These are phyloP conservation scores for Idaea biselata DNA, from an alignment of 2,888 invertebrate genomes.

Conservation along the genomic window DNA sequence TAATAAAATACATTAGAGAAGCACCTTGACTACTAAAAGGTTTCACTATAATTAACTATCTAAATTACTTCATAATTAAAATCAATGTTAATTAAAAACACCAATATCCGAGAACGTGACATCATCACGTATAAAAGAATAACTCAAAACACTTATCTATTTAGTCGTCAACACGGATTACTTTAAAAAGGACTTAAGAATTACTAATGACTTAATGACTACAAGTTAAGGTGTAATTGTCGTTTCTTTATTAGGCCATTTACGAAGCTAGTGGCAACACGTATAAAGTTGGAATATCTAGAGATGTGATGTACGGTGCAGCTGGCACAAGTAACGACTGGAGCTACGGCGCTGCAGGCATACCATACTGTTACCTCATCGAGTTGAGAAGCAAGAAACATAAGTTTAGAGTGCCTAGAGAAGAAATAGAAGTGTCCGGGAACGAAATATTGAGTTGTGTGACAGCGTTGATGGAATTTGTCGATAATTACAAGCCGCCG, in stretches of 20 bases:
- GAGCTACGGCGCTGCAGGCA: constrained; percentile 57
- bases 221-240: background rate
- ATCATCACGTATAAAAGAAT: too few species aligned
- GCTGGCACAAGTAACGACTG: constrained; percentile 69
- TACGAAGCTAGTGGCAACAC: constrained; percentile 56
- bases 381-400: constrained; percentile 65
- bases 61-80: background rate
- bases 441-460: constrained; percentile 57
- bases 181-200: background rate
- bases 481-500: constrained; percentile 42
- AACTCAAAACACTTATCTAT: background rate
- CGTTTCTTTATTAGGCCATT: constrained; percentile 51
- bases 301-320: constrained; percentile 67
- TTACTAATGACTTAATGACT: constrained; percentile 10
- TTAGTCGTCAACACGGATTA: background rate
- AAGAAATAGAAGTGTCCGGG: constrained; percentile 63
- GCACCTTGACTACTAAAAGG: background rate
- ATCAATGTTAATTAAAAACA: background rate
- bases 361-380: constrained; percentile 67
- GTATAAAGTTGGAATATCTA: constrained; percentile 69
- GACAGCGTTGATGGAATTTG: constrained; percentile 60
- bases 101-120: too few species aligned
- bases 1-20: too few species aligned
- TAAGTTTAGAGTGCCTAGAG: constrained; percentile 58
- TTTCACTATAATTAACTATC: too few species aligned